phyloP scores from a whole-genome alignment of 2,888 invertebrate species.

The Nomada goodeniana region DNA sequence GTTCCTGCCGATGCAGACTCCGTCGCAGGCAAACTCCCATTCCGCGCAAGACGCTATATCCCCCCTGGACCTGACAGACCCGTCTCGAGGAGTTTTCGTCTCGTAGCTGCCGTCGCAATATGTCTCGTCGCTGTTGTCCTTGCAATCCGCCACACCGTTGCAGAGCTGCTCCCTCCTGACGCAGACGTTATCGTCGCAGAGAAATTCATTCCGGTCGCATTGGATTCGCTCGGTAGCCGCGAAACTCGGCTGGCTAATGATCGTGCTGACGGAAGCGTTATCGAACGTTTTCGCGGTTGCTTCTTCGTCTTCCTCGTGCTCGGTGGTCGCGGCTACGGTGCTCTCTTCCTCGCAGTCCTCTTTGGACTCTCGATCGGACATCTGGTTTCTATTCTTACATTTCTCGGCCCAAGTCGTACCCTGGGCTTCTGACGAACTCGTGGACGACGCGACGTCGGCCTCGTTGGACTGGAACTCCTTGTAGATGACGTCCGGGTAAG shows the following conservation, averaged over 20 bases:
- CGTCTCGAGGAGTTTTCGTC: background rate
- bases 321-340: no score
- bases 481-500: background rate
- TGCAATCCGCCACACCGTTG: slow-evolving; percentile 87
- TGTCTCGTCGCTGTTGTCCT: slow-evolving; percentile 87
- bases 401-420: background rate
- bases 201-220: slow-evolving; percentile 51
- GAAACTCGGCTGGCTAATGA: background rate
- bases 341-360: background rate
- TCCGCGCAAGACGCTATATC: slow-evolving; percentile 8
- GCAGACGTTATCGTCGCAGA: slow-evolving; percentile 84
- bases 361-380: background rate
- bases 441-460: background rate
- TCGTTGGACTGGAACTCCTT: slow-evolving; percentile 28
- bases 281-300: background rate
- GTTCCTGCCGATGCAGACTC: slow-evolving; percentile 85
- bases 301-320: background rate
- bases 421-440: background rate
- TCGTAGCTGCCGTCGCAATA: slow-evolving; percentile 82
- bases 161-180: slow-evolving; percentile 86
- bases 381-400: background rate
- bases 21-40: slow-evolving; percentile 83
- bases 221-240: background rate
- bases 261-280: background rate
- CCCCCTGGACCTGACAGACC: no score